Base-by-base conservation (phyloP, 1,140 invertebrate species). In the Trissolcus basalis region DNA sequence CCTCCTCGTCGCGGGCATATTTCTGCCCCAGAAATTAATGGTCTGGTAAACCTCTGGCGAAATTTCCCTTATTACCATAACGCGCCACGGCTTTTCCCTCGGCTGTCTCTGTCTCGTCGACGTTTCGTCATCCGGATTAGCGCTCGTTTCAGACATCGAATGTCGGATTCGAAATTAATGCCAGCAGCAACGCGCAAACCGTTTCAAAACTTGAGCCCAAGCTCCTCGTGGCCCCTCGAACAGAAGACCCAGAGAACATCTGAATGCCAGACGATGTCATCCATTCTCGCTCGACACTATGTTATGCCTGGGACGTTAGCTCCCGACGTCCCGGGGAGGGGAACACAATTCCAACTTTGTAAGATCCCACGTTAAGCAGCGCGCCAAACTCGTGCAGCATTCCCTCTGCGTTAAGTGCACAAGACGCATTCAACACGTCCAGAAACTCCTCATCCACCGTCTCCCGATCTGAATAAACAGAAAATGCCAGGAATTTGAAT, bases 161-260 rank as follows among this genome's bases (percentile, higher is more conserved):
- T 44, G 60, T 71, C 69, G 60, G 55, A 60, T 75, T 61, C 48
- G 71, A 77, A 83, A 84, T 84, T 84, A 83, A 84, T 84, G 80
- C 79, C 75, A 80, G 79, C 54, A 82, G 79, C 79, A 79, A 78
- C 74, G 67, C 65, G 77, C 61, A 65, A 74, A 74, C 79, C 77
- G 73, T 76, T 81, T 78, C 61, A 79, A 72, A 83, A 83, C 77
- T 81, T 63, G 54, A 53, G 51, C 76, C 67, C 70, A 41, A 1
- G 2, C 19, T 6, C 19, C 19, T 6, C 19, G 41, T 59, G 16
- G 53, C 13, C 43, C 56, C 49, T 48, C 19, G 36, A 48, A 65
- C 14, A 27, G 43, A 45, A 43, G 44, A 65, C 54, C 43, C 14
- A 35, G 44, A 58, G 61, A 47, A 61, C 59, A 67, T 71, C 63